Evolutionary conservation across 1,140 invertebrate species (phyloP).

Genomic region (Drosophila bifasciata): DNA sequence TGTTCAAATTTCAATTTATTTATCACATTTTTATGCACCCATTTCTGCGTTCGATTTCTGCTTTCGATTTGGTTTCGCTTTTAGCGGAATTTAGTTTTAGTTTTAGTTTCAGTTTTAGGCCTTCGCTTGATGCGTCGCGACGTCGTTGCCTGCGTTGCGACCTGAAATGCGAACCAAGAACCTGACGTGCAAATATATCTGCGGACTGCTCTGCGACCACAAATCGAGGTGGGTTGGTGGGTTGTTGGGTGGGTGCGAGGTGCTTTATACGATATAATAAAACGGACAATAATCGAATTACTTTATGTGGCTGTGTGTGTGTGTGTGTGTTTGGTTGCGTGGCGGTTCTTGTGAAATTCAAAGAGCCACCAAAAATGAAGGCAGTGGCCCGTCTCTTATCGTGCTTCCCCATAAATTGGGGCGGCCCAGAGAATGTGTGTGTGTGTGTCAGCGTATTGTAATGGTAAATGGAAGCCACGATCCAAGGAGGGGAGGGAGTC

Average conservation of each 20-base stretch:
- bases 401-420: constrained; percentile 21
- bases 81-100: neutral
- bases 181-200: constrained; percentile 69
- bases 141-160: constrained; percentile 7
- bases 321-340: constrained; percentile 4
- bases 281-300: constrained; percentile 1
- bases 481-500: too few species aligned
- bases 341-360: constrained; percentile 53
- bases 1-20: constrained; percentile 50
- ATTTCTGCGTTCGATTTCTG: constrained; percentile 3
- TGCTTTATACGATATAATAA: constrained; percentile 25
- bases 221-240: too few species aligned
- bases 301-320: constrained; percentile 3
- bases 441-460: neutral
- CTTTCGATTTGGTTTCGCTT: constrained; percentile 21
- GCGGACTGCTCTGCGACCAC: constrained; percentile 57
- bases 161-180: constrained; percentile 61
- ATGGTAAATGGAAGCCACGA: too few species aligned
- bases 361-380: constrained; percentile 1
- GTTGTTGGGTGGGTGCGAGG: constrained; percentile 26
- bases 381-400: constrained; percentile 19
- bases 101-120: constrained; percentile 63
- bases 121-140: constrained; percentile 35
- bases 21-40: constrained; percentile 62
- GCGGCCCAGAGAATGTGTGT: constrained; percentile 2